These are phyloP conservation scores for Noctua janthina DNA, from an alignment of 2,888 invertebrate genomes.

Conservation along the genomic window DNA sequence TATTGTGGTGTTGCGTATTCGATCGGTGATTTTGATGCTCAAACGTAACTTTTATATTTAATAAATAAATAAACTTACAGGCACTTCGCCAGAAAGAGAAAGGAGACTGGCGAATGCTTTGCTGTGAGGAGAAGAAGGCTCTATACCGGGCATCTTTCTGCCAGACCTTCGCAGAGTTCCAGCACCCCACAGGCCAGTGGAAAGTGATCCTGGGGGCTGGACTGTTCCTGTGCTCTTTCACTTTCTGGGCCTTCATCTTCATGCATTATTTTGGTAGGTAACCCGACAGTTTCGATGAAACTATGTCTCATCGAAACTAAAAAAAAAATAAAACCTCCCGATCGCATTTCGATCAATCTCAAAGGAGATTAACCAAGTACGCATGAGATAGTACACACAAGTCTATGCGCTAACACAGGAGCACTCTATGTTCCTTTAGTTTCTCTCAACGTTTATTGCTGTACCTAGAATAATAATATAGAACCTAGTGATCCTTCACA, in stretches of 20 bases:
- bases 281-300: too few relatives aligned
- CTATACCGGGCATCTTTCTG: constrained; percentile 98
- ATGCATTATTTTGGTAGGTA: constrained; percentile 90
- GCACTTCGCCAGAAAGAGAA: constrained; percentile 97
- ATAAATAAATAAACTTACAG: constrained; percentile 76
- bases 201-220: constrained; percentile 92
- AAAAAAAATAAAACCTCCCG: not conserved
- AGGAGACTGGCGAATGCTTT: constrained; percentile 97
- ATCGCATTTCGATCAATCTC: not conserved
- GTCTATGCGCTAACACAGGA: not conserved
- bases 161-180: constrained; percentile 97
- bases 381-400: not conserved
- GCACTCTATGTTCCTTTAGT: not conserved
- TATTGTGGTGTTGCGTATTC: too few relatives aligned
- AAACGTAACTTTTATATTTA: too few relatives aligned
- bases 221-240: constrained; percentile 83
- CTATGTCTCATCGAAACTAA: not conserved
- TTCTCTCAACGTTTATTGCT: not conserved
- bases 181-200: constrained; percentile 96
- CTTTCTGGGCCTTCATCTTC: constrained; percentile 90
- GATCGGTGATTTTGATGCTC: too few relatives aligned
- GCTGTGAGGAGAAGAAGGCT: constrained; percentile 97
- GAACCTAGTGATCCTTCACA: not conserved
- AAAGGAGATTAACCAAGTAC: not conserved
- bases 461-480: not conserved